These are phyloP conservation scores for Anhinga rufa DNA, from an alignment of 2,113 vertebrate genomes.

Conservation along the genomic window DNA sequence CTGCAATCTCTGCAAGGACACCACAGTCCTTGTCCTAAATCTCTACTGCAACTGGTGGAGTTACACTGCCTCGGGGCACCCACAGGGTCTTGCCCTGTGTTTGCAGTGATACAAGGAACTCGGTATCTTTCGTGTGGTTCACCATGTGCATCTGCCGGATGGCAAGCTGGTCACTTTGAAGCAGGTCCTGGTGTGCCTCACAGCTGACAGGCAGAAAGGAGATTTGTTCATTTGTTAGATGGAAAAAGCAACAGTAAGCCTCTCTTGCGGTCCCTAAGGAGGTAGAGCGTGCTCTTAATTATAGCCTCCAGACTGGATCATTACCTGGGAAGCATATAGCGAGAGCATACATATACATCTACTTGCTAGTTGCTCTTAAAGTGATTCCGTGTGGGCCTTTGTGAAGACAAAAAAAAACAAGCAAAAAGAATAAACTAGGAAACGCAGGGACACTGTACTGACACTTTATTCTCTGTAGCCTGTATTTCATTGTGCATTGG, in stretches of 20 bases:
- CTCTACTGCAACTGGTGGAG: background rate
- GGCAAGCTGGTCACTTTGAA: background rate
- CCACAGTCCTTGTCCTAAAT: background rate
- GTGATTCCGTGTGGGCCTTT: background rate
- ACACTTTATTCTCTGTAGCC: background rate
- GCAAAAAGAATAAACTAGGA: background rate
- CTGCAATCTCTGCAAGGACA: background rate
- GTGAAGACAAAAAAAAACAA: background rate
- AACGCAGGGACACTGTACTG: background rate
- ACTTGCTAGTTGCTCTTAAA: background rate
- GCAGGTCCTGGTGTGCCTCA: background rate
- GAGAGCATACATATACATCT: background rate
- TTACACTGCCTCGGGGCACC: accelerated
- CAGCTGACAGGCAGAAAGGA: background rate
- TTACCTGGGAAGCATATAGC: background rate
- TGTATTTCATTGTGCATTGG: background rate
- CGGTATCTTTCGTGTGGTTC: background rate
- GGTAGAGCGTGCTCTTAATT: background rate
- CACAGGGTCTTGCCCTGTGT: accelerated
- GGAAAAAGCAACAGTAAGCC: background rate
- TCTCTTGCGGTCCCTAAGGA: background rate
- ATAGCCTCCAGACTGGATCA: background rate
- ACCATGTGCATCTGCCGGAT: background rate
- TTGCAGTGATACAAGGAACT: background rate
- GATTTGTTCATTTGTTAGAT: background rate